Percentiles rank a stretch among this genome's conserved stretches.
These are phyloP conservation scores for Euborellia annulipes DNA, from an alignment of 1,140 invertebrate genomes.

Conservation along the genomic window DNA sequence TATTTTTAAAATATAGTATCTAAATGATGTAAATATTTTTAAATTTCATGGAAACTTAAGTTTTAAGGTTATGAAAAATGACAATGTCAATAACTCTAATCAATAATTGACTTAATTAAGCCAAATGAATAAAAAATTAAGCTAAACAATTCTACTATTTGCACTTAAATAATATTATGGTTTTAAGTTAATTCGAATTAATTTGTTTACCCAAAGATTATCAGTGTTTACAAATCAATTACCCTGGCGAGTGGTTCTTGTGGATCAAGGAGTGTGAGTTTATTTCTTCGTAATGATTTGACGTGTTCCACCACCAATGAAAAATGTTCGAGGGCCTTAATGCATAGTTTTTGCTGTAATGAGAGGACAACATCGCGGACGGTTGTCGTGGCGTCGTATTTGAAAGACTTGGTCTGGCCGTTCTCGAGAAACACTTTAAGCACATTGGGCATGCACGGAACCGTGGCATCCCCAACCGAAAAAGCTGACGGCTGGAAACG, in stretches of 20 bases:
- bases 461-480: conserved; percentile 57
- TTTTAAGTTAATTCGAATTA: too few relatives aligned
- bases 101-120: too few relatives aligned
- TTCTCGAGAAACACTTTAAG: conserved; percentile 88
- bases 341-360: conserved; percentile 68
- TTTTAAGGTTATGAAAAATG: too few relatives aligned
- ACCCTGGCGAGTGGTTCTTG: conserved; percentile 72
- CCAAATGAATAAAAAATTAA: too few relatives aligned
- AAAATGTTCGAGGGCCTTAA: conserved; percentile 67
- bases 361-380: conserved; percentile 76
- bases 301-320: conserved; percentile 80
- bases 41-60: too few relatives aligned
- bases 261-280: conserved; percentile 66
- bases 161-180: too few relatives aligned
- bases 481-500: conserved; percentile 51
- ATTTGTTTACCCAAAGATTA: too few relatives aligned
- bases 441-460: conserved; percentile 82
- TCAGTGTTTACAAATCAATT: conserved; percentile 28
- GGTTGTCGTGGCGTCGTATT: conserved; percentile 79
- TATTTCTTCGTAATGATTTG: conserved; percentile 67
- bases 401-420: conserved; percentile 91
- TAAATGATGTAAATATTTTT: too few relatives aligned
- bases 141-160: too few relatives aligned
- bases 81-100: too few relatives aligned
- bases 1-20: too few relatives aligned